These are phyloP conservation scores for Lasioglossum oenotherae DNA, from an alignment of 2,888 invertebrate species.

Conservation along the genomic window DNA sequence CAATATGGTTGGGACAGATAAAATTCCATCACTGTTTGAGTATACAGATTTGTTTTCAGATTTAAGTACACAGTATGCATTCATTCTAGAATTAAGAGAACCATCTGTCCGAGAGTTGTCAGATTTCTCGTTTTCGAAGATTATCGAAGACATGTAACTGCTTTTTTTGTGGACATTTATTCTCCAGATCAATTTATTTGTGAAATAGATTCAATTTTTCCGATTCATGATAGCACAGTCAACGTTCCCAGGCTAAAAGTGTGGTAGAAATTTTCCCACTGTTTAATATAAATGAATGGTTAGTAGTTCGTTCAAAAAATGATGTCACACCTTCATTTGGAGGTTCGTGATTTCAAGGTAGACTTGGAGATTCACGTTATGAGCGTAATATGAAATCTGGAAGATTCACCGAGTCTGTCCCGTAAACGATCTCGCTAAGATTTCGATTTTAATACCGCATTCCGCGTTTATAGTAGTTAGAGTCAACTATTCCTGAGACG, in stretches of 20 bases:
- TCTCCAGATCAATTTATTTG: neutral
- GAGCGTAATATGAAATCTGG: neutral
- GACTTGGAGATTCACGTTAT: neutral
- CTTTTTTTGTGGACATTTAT: neutral
- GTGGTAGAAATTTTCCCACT: neutral
- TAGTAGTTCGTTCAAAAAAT: neutral
- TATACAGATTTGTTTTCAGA: neutral
- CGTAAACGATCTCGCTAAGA: neutral
- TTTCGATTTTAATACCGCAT: conserved; percentile 8
- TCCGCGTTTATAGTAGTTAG: conserved; percentile 22
- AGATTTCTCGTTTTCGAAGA: neutral
- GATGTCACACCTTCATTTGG: neutral
- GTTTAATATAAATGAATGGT: neutral
- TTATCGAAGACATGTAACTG: neutral
- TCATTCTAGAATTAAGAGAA: neutral
- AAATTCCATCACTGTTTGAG: neutral
- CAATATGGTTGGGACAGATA: neutral
- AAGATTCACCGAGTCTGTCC: neutral
- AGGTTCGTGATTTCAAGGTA: neutral
- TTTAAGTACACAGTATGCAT: neutral
- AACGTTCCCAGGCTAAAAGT: too few relatives aligned
- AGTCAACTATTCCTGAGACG: conserved; percentile 25
- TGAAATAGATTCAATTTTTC: neutral
- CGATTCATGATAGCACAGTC: neutral
- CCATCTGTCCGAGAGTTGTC: neutral